These are phyloP conservation scores for Regulus satrapa DNA, from an alignment of 2,113 vertebrate species.

Conservation along the genomic window DNA sequence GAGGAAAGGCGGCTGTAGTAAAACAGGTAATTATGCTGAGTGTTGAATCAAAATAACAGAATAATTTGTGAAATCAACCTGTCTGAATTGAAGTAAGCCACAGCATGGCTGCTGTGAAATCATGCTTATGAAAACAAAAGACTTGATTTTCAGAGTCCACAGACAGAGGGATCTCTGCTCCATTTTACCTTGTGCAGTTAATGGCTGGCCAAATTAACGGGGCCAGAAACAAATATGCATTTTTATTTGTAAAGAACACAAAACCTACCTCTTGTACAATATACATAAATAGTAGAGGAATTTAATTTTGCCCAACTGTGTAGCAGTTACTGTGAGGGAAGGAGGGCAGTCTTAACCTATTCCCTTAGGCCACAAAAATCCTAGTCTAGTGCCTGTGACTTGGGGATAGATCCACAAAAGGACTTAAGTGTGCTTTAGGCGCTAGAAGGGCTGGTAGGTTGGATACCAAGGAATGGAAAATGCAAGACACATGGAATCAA, in stretches of 20 bases:
- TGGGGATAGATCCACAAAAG: constrained; percentile 28
- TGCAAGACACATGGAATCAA: not conserved
- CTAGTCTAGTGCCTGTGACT: not conserved
- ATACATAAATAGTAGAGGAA: not conserved
- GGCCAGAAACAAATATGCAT: accelerated
- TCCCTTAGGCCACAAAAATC: not conserved
- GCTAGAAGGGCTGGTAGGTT: not conserved
- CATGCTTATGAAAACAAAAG: not conserved
- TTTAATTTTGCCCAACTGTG: not conserved
- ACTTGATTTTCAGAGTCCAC: not conserved
- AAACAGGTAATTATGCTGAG: constrained; percentile 84
- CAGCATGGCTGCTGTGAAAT: not conserved
- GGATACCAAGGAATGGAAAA: not conserved
- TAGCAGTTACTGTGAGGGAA: not conserved
- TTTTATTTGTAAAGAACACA: not conserved
- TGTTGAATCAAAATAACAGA: constrained; percentile 1
- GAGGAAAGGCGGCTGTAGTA: constrained; percentile 86
- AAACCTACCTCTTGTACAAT: not conserved
- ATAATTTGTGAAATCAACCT: not conserved
- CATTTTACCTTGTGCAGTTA: not conserved
- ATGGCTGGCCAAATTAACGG: not conserved
- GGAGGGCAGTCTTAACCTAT: not conserved
- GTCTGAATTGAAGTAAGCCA: not conserved
- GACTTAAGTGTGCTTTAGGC: not conserved
- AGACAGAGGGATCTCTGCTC: not conserved